These are phyloP conservation scores for Hesperia comma DNA, from an alignment of 2,888 invertebrate species.

Conservation along the genomic window DNA sequence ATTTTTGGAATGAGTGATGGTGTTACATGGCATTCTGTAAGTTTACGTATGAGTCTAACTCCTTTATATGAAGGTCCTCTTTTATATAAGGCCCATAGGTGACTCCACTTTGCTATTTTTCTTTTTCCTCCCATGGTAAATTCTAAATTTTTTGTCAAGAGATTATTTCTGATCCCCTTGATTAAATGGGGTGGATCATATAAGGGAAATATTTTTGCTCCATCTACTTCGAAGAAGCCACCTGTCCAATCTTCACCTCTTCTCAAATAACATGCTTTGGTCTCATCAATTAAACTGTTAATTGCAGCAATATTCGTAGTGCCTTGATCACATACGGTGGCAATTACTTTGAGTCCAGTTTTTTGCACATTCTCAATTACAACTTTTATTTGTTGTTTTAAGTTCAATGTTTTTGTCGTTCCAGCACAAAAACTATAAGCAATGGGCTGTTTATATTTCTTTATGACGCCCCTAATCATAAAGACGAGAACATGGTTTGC, in stretches of 20 bases:
- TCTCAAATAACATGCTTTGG: constrained; percentile 5
- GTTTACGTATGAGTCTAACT: not conserved
- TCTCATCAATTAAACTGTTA: not conserved
- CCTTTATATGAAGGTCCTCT: constrained; percentile 1
- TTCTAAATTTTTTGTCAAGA: not conserved
- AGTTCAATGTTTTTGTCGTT: constrained; percentile 14
- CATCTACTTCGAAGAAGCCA: constrained; percentile 5
- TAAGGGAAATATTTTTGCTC: not conserved
- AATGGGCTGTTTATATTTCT: constrained; percentile 47
- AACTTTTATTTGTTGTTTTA: constrained; percentile 27
- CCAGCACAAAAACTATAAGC: constrained; percentile 35
- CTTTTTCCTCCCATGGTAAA: not conserved
- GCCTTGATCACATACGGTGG: constrained; percentile 39
- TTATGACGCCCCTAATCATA: constrained; percentile 43
- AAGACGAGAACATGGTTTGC: constrained; percentile 37
- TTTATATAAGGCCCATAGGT: not conserved
- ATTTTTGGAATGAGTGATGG: constrained; percentile 1
- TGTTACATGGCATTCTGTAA: constrained; percentile 4
- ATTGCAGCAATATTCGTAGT: constrained; percentile 5
- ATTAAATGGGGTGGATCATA: constrained; percentile 13
- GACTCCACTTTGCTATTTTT: constrained; percentile 1
- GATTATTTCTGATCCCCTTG: constrained; percentile 5
- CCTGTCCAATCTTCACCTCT: constrained; percentile 15
- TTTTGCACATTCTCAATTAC: constrained; percentile 34
- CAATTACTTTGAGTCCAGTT: constrained; percentile 36